Base-by-base conservation (phyloP, 1,140 invertebrate species). In the Lepidotrigona ventralis region DNA sequence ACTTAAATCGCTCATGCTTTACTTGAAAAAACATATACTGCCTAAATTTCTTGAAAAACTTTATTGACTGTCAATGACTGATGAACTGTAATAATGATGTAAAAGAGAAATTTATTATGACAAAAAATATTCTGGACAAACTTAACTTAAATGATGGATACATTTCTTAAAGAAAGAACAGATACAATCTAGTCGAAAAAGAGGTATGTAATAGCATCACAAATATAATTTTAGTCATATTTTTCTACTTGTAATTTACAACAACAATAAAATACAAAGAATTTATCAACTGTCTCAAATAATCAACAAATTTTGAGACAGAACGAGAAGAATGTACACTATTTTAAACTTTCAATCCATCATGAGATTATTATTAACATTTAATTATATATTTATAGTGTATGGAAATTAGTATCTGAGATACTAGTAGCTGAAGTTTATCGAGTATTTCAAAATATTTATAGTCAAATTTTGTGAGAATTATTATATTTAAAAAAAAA, bases 231-330 rank as follows among this genome's bases (percentile, higher is more conserved):
- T 83, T 58, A 78, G 1, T 69, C 46, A 19, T 77, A 83, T 78
- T 83, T 83, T 83, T 83, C 39, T 83, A 83, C 81, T 71, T 77
- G 75, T 77, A 78, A 78, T 0, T 11, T 21, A 6, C 26, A 63
- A 63, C 23, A 39, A 76, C 56, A 19, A 63, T 78, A 23, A 39
- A 70, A 17, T 17, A 19, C 33, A 12, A 63, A 17, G 46, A 39
- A 56, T 76, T 23, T 68, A 76, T 56, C 0, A 15, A 68, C 15
- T 56, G 29, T 81, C 39, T 46, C 75, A 56, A 68, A 19, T 56
- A 51, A 56, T 26, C 68, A 29, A 39, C 15, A 68, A 9, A 21
- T n/a, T 53, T 53, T 72, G 19, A 79, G 21, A 23, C 6, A 69
- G 1, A 4, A 33, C 3, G 17, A 23, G 14, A 33, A 23, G 54